Evolutionary conservation across 1,140 invertebrate genomes (phyloP), one percentile per base, ranked within the genome.

Genomic region (Drosophila guanche): DNA sequence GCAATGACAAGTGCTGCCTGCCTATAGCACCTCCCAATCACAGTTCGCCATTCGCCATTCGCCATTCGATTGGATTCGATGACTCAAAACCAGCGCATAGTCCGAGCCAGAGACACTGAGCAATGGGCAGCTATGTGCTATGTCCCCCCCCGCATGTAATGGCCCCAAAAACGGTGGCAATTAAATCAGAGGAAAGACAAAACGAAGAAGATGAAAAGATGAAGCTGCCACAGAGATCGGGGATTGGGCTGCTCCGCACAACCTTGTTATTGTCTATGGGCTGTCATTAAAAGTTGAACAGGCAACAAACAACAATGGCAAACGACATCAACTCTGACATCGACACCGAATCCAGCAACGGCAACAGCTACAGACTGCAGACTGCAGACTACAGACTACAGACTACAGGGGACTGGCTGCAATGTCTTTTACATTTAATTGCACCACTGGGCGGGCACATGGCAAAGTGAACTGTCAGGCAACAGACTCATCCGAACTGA

Each of bases 261-360:
- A 76, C 72, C 72, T 76, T 76, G 72, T 68, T 75, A 60, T 75
- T 76, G 72, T 75, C 71, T 76, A 50, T 75, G 62, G 62, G 25
- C 72, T 67, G 71, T 60, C 72, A 76, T 76, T 75, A 76, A 76
- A 65, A 62, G 52, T 7, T 8, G 27, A 55, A 43, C 40, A 14
- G 33, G 14, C 48, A 72, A 29, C 57, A 69, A 58, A 69, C 33
- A 37, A 37, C 33, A 37, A 37, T 37, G 33, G 33, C 33, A 37
- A 4, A 4, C 33, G 33, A 37, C 33, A 37, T 37, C 33, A 52
- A 67, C 43, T n/a, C 23, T 46, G 47, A 58, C 67, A 66, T 53
- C 52, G 52, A 55, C 67, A 57, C 71, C 65, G 33, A 37, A 37
- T 37, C 33, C 33, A 37, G 12, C 33, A 37, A 10, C 33, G 33